These are phyloP conservation scores for Oriolus oriolus DNA, from an alignment of 2,113 vertebrate species.

Conservation along the genomic window DNA sequence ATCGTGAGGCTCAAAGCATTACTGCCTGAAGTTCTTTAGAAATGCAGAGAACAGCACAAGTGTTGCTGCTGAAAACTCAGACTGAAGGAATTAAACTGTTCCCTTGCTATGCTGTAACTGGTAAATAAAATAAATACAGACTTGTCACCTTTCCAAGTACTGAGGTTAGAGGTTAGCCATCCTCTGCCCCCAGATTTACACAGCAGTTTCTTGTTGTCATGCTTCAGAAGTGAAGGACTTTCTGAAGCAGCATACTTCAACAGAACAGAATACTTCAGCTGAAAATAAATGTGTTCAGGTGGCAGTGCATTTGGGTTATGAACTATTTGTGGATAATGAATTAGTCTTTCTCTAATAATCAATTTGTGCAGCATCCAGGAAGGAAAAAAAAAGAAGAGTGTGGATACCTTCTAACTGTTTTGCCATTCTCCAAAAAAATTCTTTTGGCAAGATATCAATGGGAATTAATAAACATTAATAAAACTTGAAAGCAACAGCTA, in stretches of 20 bases:
- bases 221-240: not conserved
- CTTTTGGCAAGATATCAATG: not conserved
- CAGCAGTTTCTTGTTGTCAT: not conserved
- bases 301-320: not conserved
- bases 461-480: not conserved
- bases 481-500: not conserved
- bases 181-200: not conserved
- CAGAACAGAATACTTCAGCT: not conserved
- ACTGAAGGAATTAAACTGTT: not conserved
- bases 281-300: not conserved
- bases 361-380: not conserved
- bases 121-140: not conserved
- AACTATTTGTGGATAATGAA: not conserved
- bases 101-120: not conserved
- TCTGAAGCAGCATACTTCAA: not conserved
- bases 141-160: not conserved
- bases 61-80: not conserved
- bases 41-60: not conserved
- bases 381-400: not conserved
- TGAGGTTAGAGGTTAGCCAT: not conserved
- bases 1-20: not conserved
- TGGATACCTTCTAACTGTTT: not conserved
- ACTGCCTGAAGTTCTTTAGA: not conserved
- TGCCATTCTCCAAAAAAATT: not conserved
- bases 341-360: not conserved